Evolutionary conservation across 2,113 vertebrate genomes (phyloP).

Genomic region (Silurus meridionalis): DNA sequence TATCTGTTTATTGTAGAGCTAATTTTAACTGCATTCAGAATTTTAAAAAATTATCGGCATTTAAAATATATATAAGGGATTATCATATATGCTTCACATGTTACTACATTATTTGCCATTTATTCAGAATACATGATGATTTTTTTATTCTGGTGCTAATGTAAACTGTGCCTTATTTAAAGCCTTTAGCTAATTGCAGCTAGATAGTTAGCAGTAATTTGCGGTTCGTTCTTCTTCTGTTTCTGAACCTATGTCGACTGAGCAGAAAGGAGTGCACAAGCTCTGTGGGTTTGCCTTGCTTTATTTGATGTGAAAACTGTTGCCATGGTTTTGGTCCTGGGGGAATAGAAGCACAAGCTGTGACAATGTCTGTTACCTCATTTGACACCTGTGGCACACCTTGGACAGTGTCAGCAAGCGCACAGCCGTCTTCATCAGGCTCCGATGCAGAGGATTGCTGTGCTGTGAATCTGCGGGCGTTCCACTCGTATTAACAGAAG

Average conservation of each 20-base stretch:
- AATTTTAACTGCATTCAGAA: not conserved
- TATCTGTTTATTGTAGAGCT: not conserved
- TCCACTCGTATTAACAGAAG: conserved; percentile 50
- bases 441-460: conserved; percentile 56
- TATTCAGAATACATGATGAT: not conserved
- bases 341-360: conserved; percentile 66
- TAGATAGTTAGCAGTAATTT: not conserved
- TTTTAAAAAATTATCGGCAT: not conserved
- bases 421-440: conserved; percentile 60
- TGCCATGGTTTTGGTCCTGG: conserved; percentile 72
- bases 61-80: not conserved
- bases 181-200: not conserved
- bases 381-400: conserved; percentile 70
- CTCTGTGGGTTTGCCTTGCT: conserved; percentile 47
- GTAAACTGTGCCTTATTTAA: not conserved
- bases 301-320: conserved; percentile 65
- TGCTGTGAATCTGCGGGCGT: conserved; percentile 53
- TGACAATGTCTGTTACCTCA: conserved; percentile 66
- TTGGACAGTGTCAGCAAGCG: conserved; percentile 46
- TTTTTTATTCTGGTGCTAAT: not conserved
- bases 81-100: not conserved
- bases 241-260: conserved; percentile 34
- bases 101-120: not conserved
- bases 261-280: conserved; percentile 36
- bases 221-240: conserved; percentile 19